Evolutionary conservation across 2,113 vertebrate species (phyloP), one percentile per base, ranked within the genome.

Genomic region (Clarias macrocephalus): DNA sequence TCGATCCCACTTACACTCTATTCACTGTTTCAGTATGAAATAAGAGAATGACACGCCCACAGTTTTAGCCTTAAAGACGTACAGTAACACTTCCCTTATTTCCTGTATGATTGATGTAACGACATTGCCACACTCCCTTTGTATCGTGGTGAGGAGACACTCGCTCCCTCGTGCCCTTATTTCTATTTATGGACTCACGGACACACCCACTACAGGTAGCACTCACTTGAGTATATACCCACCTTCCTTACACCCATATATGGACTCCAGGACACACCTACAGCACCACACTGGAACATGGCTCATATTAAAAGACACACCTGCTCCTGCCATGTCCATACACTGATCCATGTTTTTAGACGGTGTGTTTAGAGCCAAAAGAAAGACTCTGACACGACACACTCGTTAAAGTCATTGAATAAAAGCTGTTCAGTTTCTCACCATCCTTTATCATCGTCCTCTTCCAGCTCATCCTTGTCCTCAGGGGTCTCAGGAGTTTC

Each of bases 391-490:
- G 33, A 25, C 19, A 37, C 18, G 11, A 3, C 30, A 13, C 65
- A n/a, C n/a, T 6, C 16, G 0, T 59, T 11, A 30, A 33, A 33
- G 5, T 70, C 30, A 63, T 3, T 12, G 1, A n/a, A 57, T 33
- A 42, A 60, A 86, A 48, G 25, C 6, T 2, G 23, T 16, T 3
- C 0, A 18, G 13, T 37, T 80, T 90, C 97, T 97, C 91, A 99
- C 98, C 98, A 99, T 94, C 98, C 98, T 93, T 94, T 96, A 6
- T 99, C 98, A 23, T 97, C 96, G 33, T 99, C 97, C 56, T 99
- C 97, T 59, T 90, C 93, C 89, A 98, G 95, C 13, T 97, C 95
- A 88, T 95, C 90, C 42, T 88, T 70, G 2, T 95, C 96, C 85
- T 93, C 93, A 91, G 97, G 94, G 84, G 93, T 95, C 92, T 96